A percentile compares a stretch with the other conserved stretches of the same genome.
Conservation (phyloP, 2,797 vertebrate species). For the Rhynchonycteris naso region DNA sequence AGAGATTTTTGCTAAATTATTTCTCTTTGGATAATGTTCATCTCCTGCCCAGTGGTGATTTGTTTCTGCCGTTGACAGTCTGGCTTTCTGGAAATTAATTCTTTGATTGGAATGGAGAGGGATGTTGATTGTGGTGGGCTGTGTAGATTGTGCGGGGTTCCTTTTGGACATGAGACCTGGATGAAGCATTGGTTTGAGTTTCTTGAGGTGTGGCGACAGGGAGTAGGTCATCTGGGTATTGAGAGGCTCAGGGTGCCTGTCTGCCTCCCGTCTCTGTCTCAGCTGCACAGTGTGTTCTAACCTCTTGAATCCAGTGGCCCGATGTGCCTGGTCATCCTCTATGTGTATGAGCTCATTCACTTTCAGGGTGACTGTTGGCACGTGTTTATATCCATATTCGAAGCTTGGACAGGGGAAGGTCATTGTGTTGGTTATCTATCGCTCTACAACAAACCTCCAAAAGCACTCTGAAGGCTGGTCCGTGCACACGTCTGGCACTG, state of each 20-base stretch:
- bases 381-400: neutral
- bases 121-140: neutral
- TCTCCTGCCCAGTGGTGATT: slow-evolving; percentile 75
- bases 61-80: slow-evolving; percentile 73
- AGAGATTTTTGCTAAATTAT: slow-evolving; percentile 80
- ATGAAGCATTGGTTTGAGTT: neutral
- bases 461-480: neutral
- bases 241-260: neutral
- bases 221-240: neutral
- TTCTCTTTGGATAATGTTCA: slow-evolving; percentile 80
- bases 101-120: slow-evolving; percentile 22
- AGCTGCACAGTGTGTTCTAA: neutral
- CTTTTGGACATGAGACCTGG: accelerated
- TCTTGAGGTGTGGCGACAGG: no score
- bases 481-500: accelerated
- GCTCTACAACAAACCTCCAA: neutral
- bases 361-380: no score
- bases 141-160: neutral
- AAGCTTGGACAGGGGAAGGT: neutral
- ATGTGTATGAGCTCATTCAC: accelerated
- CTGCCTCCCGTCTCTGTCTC: neutral
- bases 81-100: slow-evolving; percentile 78
- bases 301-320: neutral
- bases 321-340: neutral
- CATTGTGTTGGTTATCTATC: neutral